Percentiles rank a stretch among this genome's conserved stretches.
Evolutionary conservation across 1,140 invertebrate genomes (phyloP).

Genomic region (Apis laboriosa): DNA sequence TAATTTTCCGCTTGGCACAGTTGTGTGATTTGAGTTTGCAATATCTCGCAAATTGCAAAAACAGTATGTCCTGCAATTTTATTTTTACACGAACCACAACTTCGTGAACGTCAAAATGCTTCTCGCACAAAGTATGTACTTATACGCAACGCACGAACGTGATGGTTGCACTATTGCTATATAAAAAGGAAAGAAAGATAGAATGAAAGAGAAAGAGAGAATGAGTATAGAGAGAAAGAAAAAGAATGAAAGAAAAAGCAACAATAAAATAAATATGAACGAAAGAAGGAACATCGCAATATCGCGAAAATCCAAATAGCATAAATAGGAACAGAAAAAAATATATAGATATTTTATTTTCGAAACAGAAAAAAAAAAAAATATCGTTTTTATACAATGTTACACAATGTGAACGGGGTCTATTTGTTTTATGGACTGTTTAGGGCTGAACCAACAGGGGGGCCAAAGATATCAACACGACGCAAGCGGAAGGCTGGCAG

Average conservation of each 20-base stretch:
- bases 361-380: constrained; percentile 24
- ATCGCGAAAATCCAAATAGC: neutral
- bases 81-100: constrained; percentile 20
- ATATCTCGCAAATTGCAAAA: constrained; percentile 26
- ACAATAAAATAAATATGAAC: neutral
- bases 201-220: neutral
- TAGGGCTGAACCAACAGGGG: constrained; percentile 81
- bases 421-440: constrained; percentile 80
- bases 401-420: constrained; percentile 75
- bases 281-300: constrained; percentile 2
- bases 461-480: constrained; percentile 81
- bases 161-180: constrained; percentile 21
- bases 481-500: constrained; percentile 81
- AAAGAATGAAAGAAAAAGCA: neutral
- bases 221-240: neutral
- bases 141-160: constrained; percentile 37
- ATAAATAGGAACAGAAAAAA: neutral
- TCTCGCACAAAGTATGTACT: constrained; percentile 48
- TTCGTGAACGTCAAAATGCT: constrained; percentile 26
- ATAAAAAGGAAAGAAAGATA: neutral
- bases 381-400: constrained; percentile 46
- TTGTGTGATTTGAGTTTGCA: constrained; percentile 65
- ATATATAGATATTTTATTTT: neutral
- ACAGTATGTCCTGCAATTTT: constrained; percentile 22
- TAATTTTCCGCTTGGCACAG: constrained; percentile 60